Conservation (phyloP, 2,888 invertebrate species). For the Meiosimyza decipiens region DNA sequence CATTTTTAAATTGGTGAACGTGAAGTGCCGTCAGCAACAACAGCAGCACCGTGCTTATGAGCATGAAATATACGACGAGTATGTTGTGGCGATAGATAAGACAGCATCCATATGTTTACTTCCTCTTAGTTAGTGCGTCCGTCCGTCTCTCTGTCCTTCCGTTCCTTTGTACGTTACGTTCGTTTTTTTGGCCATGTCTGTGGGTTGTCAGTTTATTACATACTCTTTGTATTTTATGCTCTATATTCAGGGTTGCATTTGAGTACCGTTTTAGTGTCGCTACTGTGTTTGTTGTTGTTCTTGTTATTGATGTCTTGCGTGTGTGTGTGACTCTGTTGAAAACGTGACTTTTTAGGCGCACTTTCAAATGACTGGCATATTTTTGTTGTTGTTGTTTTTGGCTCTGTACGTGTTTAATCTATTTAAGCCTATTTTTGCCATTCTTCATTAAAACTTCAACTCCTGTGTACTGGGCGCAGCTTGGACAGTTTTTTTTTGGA, state of each 20-base stretch:
- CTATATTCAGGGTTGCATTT: no score
- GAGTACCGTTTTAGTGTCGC: no score
- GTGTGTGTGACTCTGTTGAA: not conserved
- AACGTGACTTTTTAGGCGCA: constrained; percentile 31
- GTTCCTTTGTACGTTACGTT: not conserved
- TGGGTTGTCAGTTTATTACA: no score
- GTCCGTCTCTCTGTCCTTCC: constrained; percentile 2
- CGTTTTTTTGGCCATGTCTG: no score
- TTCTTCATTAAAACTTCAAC: no score
- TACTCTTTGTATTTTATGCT: no score
- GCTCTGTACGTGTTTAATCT: constrained; percentile 30
- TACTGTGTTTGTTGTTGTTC: no score
- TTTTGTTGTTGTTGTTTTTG: not conserved
- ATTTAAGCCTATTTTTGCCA: not conserved
- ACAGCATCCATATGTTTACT: not conserved
- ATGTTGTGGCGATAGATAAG: constrained; percentile 19
- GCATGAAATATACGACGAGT: constrained; percentile 15
- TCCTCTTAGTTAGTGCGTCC: not conserved
- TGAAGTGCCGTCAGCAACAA: not conserved
- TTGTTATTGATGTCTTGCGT: not conserved
- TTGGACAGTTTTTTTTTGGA: no score
- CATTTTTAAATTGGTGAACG: constrained; percentile 19
- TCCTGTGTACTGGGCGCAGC: no score
- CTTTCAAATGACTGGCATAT: constrained; percentile 15
- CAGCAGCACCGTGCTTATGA: not conserved